phyloP scores from a whole-genome alignment of 2,113 vertebrate genomes.

The Struthio camelus region DNA sequence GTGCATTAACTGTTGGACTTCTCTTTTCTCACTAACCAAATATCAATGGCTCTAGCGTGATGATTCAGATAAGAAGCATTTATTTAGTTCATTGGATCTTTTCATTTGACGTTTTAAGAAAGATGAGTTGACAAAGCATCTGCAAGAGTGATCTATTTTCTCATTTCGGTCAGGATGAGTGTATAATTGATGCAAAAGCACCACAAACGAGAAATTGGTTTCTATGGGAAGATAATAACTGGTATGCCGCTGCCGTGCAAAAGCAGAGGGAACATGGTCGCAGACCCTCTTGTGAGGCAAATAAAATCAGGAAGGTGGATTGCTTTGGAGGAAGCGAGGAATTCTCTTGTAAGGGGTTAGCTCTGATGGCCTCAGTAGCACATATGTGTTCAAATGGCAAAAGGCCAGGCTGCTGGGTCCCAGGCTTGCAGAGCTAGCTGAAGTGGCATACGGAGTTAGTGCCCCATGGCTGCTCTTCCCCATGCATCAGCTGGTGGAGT shows the following conservation, averaged over 20 bases:
- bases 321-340: not conserved
- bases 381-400: not conserved
- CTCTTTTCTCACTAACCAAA: fast-evolving
- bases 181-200: not conserved
- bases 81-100: not conserved
- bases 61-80: not conserved
- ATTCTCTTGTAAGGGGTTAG: not conserved
- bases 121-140: not conserved
- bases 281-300: not conserved
- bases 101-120: not conserved
- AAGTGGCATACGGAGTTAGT: not conserved
- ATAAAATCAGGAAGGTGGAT: fast-evolving
- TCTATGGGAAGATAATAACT: not conserved
- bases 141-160: not conserved
- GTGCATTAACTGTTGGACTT: not conserved
- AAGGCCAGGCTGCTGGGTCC: not conserved
- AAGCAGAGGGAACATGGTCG: not conserved
- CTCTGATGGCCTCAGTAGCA: too few relatives aligned
- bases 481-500: fast-evolving
- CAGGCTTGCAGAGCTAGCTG: not conserved
- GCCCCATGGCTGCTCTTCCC: not conserved
- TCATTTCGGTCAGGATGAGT: not conserved
- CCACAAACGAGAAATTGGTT: not conserved
- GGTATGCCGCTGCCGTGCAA: not conserved
- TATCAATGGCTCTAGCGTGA: not conserved